Conservation (phyloP, 2,797 vertebrate species). For the Prionace glauca region DNA sequence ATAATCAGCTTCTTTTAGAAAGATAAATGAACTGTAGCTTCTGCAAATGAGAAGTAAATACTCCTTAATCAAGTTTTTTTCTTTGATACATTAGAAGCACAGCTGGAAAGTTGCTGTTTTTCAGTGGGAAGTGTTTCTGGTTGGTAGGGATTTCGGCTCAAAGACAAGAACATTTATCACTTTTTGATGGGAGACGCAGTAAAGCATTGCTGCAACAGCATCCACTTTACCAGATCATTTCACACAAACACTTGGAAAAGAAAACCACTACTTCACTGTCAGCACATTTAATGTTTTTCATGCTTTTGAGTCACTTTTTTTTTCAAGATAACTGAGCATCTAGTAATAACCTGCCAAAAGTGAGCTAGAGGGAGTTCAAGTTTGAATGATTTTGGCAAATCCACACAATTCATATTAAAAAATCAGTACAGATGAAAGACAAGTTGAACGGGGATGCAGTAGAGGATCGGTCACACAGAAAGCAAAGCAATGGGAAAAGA, state of each 20-base stretch:
- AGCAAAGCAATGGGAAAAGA: neutral
- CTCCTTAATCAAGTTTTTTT: slow-evolving; percentile 37
- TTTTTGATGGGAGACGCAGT: slow-evolving; percentile 52
- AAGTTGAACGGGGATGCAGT: slow-evolving; percentile 45
- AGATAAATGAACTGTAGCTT: slow-evolving; percentile 31
- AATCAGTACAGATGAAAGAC: slow-evolving; percentile 47
- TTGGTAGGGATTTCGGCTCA: slow-evolving; percentile 50
- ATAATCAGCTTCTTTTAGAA: neutral
- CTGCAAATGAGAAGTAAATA: slow-evolving; percentile 23
- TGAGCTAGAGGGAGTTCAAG: slow-evolving; percentile 44
- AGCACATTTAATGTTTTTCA: slow-evolving; percentile 51
- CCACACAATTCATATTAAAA: slow-evolving; percentile 45
- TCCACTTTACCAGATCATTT: slow-evolving; percentile 67
- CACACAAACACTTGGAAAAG: slow-evolving; percentile 55
- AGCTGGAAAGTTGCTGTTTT: slow-evolving; percentile 16
- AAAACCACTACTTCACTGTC: slow-evolving; percentile 60
- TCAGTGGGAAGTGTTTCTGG: slow-evolving; percentile 23
- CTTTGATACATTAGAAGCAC: slow-evolving; percentile 28
- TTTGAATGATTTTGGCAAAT: slow-evolving; percentile 54
- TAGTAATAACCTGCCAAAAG: slow-evolving; percentile 52
- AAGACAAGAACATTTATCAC: slow-evolving; percentile 63
- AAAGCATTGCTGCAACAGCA: slow-evolving; percentile 57
- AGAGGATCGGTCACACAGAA: neutral
- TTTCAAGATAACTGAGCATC: slow-evolving; percentile 48
- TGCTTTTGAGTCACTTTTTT: slow-evolving; percentile 44